Conservation (phyloP, 2,113 vertebrate genomes). For the Ellobius talpinus region DNA sequence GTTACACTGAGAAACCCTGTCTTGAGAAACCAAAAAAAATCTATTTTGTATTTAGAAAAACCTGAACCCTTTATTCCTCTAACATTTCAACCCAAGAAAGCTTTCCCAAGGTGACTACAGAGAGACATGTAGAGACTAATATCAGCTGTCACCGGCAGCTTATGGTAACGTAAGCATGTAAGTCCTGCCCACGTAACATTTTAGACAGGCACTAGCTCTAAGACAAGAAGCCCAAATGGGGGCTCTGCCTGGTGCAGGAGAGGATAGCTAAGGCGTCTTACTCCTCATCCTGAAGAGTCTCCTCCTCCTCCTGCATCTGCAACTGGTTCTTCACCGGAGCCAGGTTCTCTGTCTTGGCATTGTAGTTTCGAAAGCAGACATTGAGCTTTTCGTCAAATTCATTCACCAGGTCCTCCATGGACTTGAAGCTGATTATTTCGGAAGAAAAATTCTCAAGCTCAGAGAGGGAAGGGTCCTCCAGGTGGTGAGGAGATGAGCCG, state of each 20-base stretch:
- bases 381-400: constrained; percentile 97
- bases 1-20: no score
- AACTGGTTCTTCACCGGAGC: constrained; percentile 93
- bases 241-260: background rate
- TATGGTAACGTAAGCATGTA: background rate
- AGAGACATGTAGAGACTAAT: background rate
- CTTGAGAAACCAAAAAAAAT: background rate
- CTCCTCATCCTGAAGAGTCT: constrained; percentile 94
- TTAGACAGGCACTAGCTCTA: background rate
- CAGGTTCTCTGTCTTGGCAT: constrained; percentile 94
- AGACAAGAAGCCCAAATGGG: background rate
- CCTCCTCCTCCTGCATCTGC: constrained; percentile 93
- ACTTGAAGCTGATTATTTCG: constrained; percentile 98
- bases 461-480: constrained; percentile 95
- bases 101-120: background rate
- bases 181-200: background rate
- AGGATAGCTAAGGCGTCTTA: constrained; percentile 84
- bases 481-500: constrained; percentile 85
- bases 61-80: constrained; percentile 35
- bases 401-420: constrained; percentile 97
- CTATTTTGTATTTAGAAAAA: constrained; percentile 34
- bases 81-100: background rate
- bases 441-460: constrained; percentile 96
- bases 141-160: background rate
- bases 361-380: constrained; percentile 97